phyloP scores from a whole-genome alignment of 2,888 invertebrate species.

The Tenodera sinensis region DNA sequence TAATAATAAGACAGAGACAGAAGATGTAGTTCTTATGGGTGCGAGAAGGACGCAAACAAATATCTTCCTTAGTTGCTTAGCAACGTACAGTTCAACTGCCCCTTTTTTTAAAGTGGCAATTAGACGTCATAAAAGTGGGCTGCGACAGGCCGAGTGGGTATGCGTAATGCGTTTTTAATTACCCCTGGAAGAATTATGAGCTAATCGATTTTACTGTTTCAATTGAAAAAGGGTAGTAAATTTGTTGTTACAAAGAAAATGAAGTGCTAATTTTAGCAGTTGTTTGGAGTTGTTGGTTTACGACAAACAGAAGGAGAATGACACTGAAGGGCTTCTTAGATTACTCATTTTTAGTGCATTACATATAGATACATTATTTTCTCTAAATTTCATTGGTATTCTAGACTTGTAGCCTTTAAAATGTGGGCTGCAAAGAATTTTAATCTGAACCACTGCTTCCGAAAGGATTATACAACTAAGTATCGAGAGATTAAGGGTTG shows the following conservation, averaged over 20 bases:
- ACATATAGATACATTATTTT: too few relatives aligned
- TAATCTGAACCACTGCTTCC: too few relatives aligned
- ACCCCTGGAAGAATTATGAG: neutral
- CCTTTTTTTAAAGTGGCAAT: neutral
- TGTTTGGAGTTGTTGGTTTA: neutral
- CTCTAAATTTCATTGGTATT: too few relatives aligned
- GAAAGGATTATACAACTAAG: too few relatives aligned
- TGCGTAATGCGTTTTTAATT: slow-evolving; percentile 9
- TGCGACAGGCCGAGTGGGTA: neutral
- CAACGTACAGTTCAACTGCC: neutral
- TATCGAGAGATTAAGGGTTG: too few relatives aligned
- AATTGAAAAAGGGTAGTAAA: neutral
- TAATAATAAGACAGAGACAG: neutral
- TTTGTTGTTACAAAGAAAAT: neutral
- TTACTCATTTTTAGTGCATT: too few relatives aligned
- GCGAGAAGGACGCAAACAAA: neutral
- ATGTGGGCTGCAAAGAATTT: too few relatives aligned
- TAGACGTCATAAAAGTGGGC: neutral
- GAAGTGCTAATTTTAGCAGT: neutral
- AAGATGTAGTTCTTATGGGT: neutral
- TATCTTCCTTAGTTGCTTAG: neutral
- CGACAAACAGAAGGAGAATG: neutral
- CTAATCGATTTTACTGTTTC: neutral
- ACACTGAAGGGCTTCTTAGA: neutral
- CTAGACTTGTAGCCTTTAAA: too few relatives aligned